Evolutionary conservation across 2,797 vertebrate genomes (phyloP).

Genomic region (Phoeniculus purpureus): DNA sequence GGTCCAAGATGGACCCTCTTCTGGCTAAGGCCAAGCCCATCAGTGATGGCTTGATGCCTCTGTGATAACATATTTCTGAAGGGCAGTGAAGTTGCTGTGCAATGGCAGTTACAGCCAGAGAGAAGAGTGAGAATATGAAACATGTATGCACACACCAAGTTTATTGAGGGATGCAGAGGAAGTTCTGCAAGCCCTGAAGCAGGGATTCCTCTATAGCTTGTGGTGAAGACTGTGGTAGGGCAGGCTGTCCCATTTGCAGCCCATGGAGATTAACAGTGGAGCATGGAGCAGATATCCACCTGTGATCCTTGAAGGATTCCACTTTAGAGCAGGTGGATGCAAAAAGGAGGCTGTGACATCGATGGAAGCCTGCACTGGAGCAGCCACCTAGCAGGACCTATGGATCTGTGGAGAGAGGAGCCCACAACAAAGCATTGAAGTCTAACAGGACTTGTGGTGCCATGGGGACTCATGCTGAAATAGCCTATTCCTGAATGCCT

Average conservation of each 20-base stretch:
- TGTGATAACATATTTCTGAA: background rate
- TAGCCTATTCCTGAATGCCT: background rate
- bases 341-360: background rate
- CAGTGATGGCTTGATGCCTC: rapidly evolving
- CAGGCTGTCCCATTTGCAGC: background rate
- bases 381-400: background rate
- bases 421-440: background rate
- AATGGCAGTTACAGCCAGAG: too few relatives aligned
- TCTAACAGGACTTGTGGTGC: background rate
- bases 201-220: too few relatives aligned
- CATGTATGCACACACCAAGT: too few relatives aligned
- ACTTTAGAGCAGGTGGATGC: background rate
- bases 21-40: background rate
- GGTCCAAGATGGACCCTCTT: background rate
- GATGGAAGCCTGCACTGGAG: background rate
- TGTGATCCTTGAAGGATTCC: background rate
- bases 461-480: background rate
- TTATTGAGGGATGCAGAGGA: too few relatives aligned
- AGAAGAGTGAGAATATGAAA: too few relatives aligned
- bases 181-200: too few relatives aligned
- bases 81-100: too few relatives aligned
- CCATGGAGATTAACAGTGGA: background rate
- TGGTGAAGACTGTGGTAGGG: background rate
- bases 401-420: too few relatives aligned
- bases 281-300: background rate